Evolutionary conservation across 2,797 vertebrate genomes (phyloP).

Genomic region (Oryzias dopingdopingensis): DNA sequence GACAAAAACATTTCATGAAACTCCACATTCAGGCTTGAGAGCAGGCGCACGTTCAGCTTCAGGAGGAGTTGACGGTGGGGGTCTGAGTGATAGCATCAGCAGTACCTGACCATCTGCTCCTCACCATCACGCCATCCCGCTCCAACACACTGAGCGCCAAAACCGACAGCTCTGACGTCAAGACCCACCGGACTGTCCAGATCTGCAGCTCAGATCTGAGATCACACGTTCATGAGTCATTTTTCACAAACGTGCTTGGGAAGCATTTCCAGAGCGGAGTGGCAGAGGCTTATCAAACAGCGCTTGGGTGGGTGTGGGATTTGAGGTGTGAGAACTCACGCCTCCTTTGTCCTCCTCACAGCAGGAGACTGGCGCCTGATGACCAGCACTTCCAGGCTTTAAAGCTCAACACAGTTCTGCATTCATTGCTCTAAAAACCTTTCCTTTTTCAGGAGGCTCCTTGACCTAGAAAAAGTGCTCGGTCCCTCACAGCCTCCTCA

Average conservation of each 20-base stretch:
- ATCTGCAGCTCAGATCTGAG: conserved; percentile 14
- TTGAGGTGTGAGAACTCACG: conserved; percentile 24
- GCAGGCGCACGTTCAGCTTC: conserved; percentile 36
- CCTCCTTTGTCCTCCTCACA: conserved; percentile 33
- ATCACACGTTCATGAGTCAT: conserved; percentile 11
- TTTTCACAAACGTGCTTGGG: conserved; percentile 1
- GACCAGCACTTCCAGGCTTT: conserved; percentile 45
- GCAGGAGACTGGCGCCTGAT: conserved; percentile 46
- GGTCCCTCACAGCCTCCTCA: conserved; percentile 46
- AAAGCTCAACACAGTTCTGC: conserved; percentile 23
- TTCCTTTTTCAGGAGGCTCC: conserved; percentile 70
- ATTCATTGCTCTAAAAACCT: conserved; percentile 63
- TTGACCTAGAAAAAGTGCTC: conserved; percentile 75
- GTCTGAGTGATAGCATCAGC: conserved; percentile 56
- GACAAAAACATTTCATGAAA: conserved; percentile 25
- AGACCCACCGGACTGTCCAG: conserved; percentile 18
- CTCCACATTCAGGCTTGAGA: conserved; percentile 5
- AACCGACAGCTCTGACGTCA: conserved; percentile 60
- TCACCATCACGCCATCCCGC: conserved; percentile 63
- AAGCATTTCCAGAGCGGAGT: conserved; percentile 9
- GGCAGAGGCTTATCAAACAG: conserved; percentile 17
- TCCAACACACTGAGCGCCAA: conserved; percentile 58
- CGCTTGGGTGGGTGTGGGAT: conserved; percentile 26
- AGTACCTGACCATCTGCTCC: conserved; percentile 78
- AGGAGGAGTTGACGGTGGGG: conserved; percentile 29